phyloP scores from a whole-genome alignment of 23 tunicate species.

The Pegea sp. region DNA sequence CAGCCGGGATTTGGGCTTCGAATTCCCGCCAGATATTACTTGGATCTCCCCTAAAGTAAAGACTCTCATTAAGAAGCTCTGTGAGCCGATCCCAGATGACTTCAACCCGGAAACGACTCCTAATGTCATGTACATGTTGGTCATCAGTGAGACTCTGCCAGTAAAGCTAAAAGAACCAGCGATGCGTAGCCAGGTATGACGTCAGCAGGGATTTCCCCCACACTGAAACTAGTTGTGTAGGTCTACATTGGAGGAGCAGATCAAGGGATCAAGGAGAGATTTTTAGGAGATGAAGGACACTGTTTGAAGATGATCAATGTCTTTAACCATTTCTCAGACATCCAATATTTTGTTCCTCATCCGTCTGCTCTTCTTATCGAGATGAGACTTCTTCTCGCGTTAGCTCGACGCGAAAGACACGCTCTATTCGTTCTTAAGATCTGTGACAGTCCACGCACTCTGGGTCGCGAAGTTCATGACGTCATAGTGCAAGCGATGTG shows the following conservation, averaged over 20 bases:
- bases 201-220: not conserved
- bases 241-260: slow-evolving; percentile 82
- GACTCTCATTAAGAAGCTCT: slow-evolving; percentile 53
- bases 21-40: slow-evolving; percentile 45
- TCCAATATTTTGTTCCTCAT: slow-evolving; percentile 42
- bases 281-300: slow-evolving; percentile 50
- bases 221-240: too few species aligned
- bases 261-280: slow-evolving; percentile 25
- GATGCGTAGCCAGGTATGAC: slow-evolving; percentile 28
- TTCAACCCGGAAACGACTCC: slow-evolving; percentile 25
- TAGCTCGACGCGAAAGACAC: slow-evolving; percentile 38
- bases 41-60: slow-evolving; percentile 87
- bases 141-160: slow-evolving; percentile 53
- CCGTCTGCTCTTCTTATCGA: slow-evolving; percentile 63
- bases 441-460: slow-evolving; percentile 53
- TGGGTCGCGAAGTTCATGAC: slow-evolving; percentile 64
- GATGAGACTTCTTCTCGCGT: slow-evolving; percentile 48
- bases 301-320: slow-evolving; percentile 18
- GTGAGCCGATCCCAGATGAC: slow-evolving; percentile 37
- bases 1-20: slow-evolving; percentile 37
- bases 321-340: slow-evolving; percentile 23
- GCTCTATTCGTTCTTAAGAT: slow-evolving; percentile 63
- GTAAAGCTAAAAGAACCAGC: slow-evolving; percentile 28
- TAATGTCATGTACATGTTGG: slow-evolving; percentile 63
- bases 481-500: slow-evolving; percentile 48